These are phyloP conservation scores for Cichlasoma orientale DNA, from an alignment of 2,797 vertebrate species.

Conservation along the genomic window DNA sequence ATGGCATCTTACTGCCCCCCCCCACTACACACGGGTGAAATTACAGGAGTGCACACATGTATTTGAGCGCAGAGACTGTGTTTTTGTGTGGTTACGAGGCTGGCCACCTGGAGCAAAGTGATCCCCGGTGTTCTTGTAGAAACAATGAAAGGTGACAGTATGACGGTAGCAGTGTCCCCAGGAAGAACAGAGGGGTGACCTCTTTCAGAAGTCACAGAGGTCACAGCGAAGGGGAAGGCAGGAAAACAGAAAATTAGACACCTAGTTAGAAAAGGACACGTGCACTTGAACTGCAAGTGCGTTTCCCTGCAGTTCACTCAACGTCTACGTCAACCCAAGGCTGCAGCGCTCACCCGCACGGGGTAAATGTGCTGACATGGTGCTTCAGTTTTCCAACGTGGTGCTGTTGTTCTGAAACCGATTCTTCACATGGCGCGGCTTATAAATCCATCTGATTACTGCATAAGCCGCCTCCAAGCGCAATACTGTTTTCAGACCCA, in stretches of 20 bases:
- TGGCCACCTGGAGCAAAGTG: slow-evolving; percentile 50
- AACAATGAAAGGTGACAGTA: slow-evolving; percentile 56
- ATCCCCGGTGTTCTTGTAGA: slow-evolving; percentile 26
- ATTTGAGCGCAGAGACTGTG: not conserved
- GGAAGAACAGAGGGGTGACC: slow-evolving; percentile 43
- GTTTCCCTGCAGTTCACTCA: not conserved
- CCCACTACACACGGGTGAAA: not conserved
- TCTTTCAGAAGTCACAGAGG: slow-evolving; percentile 24
- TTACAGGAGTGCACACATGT: not conserved
- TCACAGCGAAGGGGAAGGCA: slow-evolving; percentile 17
- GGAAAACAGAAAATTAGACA: slow-evolving; percentile 7
- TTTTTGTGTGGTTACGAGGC: not conserved
- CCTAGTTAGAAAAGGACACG: not conserved
- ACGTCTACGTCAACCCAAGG: not conserved
- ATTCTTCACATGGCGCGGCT: slow-evolving; percentile 33
- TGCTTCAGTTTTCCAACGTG: slow-evolving; percentile 29
- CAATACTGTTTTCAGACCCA: not conserved
- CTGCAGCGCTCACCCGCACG: slow-evolving; percentile 14
- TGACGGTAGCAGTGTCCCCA: slow-evolving; percentile 29
- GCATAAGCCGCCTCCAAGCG: not conserved
- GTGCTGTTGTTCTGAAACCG: slow-evolving; percentile 18
- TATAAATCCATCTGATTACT: slow-evolving; percentile 41
- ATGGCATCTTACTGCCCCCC: not conserved
- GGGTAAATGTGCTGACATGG: slow-evolving; percentile 32
- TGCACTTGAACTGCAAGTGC: not conserved